Evolutionary conservation across 2,888 invertebrate genomes (phyloP), one percentile per base, ranked within the genome.

Genomic region (Polyploca ridens): DNA sequence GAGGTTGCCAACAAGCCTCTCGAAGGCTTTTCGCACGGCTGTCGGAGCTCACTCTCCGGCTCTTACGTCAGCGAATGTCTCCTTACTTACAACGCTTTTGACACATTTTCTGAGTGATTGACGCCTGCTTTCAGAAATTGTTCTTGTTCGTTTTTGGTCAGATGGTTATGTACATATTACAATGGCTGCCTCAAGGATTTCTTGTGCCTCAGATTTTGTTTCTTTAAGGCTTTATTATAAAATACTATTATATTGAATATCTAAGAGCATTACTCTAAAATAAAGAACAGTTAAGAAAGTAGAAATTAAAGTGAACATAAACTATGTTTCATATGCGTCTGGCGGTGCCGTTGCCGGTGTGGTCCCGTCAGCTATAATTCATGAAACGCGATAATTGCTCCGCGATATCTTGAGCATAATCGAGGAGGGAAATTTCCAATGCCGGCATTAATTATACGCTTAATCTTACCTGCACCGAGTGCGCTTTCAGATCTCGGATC

Each of bases 371-470:
- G 19, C 54, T 54, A 54, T 54, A 54, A 19, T 54, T 54, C 54
- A 54, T 54, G 54, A 19, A 16, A 54, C 54, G 54, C 54, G 54
- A 54, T 54, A 54, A 54, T 54, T 54, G 54, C 54, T n/a, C 49
- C 54, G 11, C n/a, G 41, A n/a, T 58, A 44, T 63, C 19, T 27
- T 27, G 41, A 58, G 38, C 41, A 6, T 57, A 63, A 41, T 62
- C 67, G 58, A 66, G 66, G 57, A 65, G 68, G 65, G 62, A 66
- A 73, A 75, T 77, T 75, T 71, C 71, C 64, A 66, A 44, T 66
- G 68, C 65, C 69, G 66, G 67, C 68, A 68, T 67, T 71, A 77
- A 75, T 77, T 66, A 73, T 67, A 67, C 66, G 69, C 64, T 70
- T 69, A 69, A 68, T 75, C 63, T 68, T 61, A 62, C 65, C 65